phyloP scores from a whole-genome alignment of 2,888 invertebrate species.

The Macrophya annulata region DNA sequence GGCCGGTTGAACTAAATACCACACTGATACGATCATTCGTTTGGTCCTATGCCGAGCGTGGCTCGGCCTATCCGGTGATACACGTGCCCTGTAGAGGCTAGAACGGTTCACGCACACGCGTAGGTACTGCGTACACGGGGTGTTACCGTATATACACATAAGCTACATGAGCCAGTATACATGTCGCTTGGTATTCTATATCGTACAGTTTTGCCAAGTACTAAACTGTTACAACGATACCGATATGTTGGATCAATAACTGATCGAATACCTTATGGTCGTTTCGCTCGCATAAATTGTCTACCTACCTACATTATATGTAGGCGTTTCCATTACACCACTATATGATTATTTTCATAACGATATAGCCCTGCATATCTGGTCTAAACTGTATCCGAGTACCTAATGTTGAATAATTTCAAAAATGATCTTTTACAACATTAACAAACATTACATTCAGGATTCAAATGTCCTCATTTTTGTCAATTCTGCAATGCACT shows the following conservation, averaged over 20 bases:
- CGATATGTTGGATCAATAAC: constrained; percentile 54
- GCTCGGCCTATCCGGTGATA: constrained; percentile 49
- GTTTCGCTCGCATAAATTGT: constrained; percentile 41
- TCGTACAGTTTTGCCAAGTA: constrained; percentile 43
- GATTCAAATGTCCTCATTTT: not conserved
- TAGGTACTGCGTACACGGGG: constrained; percentile 31
- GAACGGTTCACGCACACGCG: constrained; percentile 28
- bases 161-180: not conserved
- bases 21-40: constrained; percentile 67
- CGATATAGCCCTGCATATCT: not conserved
- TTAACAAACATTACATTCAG: too few relatives aligned
- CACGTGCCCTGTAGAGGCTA: constrained; percentile 41
- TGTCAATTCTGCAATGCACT: not conserved
- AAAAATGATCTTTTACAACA: not conserved
- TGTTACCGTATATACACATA: constrained; percentile 23
- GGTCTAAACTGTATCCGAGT: not conserved
- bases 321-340: constrained; percentile 37
- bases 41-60: constrained; percentile 64
- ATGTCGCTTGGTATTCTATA: constrained; percentile 16
- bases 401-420: not conserved
- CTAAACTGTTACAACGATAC: constrained; percentile 49
- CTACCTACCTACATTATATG: not conserved
- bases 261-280: constrained; percentile 44
- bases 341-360: not conserved
- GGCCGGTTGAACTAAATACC: constrained; percentile 71